Base-by-base conservation (phyloP, 2,113 vertebrate genomes). In the Rhinoderma darwinii region DNA sequence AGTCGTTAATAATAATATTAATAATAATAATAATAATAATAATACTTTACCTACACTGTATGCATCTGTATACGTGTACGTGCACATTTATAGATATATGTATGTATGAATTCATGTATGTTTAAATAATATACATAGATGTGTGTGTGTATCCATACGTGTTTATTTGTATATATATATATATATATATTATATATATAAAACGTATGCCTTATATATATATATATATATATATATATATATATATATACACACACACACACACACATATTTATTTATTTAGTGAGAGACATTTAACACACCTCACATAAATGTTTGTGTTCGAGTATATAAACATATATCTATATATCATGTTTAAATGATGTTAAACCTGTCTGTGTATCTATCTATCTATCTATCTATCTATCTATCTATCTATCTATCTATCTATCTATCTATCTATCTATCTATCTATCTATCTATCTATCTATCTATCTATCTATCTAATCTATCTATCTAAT, bases 41-140 rank as follows among this genome's bases (percentile, higher is more conserved):
- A 56, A n/a, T 8, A 74, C n/a, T 43, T 73, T 37, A 20, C 66
- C 3, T n/a, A n/a, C 44, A 2, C 22, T 50, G 6, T 30, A 51
- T 51, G 35, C 22, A 20, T 68, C 3, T 66, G 25, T 44, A 87
- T 90, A 73, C 90, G 1, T 88, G 87, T 88, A 2, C 88, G n/a
- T 84, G 88, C n/a, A n/a, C n/a, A n/a, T n/a, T n/a, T 70, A 0
- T 72, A 76, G 88, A 86, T 14, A 88, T 88, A 79, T 37, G 0
- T 66, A 32, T 75, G 54, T 83, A 39, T 84, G 15, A 59, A n/a
- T 80, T 18, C 43, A 30, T 41, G 32, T 30, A 88, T 72, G 82
- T 47, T 14, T 77, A 15, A 20, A 84, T 27, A 83, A 56, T 70
- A 88, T 84, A 83, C 88, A 39, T 79, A 35, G 88, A 68, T 75